These are phyloP conservation scores for Calcarius lapponicus DNA, from an alignment of 2,797 vertebrate genomes.

Conservation along the genomic window DNA sequence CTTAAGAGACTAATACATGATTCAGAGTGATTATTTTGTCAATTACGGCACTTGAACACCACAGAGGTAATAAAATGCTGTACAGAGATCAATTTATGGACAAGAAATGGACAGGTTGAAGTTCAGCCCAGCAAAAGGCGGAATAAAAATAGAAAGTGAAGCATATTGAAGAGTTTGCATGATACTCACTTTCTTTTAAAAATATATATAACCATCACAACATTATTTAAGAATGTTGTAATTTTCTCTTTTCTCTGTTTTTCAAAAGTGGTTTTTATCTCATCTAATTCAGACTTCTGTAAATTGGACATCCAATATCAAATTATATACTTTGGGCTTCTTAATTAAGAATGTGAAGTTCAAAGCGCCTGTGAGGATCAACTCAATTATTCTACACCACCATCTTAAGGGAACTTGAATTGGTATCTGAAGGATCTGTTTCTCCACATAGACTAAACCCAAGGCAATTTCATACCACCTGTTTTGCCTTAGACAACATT, in stretches of 20 bases:
- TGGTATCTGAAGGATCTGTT: neutral
- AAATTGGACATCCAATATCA: neutral
- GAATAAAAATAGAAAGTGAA: neutral
- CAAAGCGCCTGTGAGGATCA: neutral
- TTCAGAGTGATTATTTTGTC: neutral
- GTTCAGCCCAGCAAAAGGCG: neutral
- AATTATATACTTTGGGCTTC: neutral
- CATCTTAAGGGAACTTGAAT: neutral
- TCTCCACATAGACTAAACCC: neutral
- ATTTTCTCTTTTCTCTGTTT: neutral
- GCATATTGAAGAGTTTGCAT: neutral
- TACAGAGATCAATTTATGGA: neutral
- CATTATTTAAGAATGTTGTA: neutral
- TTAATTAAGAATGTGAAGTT: neutral
- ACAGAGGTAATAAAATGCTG: neutral
- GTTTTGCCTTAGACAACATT: neutral
- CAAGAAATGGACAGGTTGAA: neutral
- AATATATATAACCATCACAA: neutral
- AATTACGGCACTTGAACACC: neutral
- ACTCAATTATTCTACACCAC: neutral
- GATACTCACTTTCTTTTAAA: neutral
- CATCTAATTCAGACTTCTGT: neutral
- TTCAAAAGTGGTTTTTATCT: neutral
- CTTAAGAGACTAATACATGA: neutral
- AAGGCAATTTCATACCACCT: neutral